These are phyloP conservation scores for Danio tinwini DNA, from an alignment of 2,797 vertebrate genomes.

Conservation along the genomic window DNA sequence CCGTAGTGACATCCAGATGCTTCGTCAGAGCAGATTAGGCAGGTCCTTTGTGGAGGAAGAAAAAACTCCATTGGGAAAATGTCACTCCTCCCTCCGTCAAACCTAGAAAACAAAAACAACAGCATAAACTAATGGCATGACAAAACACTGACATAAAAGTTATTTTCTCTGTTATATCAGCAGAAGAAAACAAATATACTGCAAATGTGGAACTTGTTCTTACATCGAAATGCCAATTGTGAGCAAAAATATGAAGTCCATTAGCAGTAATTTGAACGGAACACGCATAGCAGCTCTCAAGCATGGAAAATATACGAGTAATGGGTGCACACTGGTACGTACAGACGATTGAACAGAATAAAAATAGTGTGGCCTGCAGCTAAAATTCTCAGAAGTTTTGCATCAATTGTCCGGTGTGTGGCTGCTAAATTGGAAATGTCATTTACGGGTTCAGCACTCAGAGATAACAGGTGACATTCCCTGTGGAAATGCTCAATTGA, in stretches of 20 bases:
- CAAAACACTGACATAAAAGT: slow-evolving; percentile 52
- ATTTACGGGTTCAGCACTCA: slow-evolving; percentile 18
- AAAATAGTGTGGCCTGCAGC: background rate
- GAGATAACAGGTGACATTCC: slow-evolving; percentile 15
- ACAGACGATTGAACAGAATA: slow-evolving; percentile 7
- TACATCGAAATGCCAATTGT: background rate
- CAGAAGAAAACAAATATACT: slow-evolving; percentile 41
- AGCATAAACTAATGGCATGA: slow-evolving; percentile 47
- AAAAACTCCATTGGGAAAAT: slow-evolving; percentile 96
- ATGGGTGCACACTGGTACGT: background rate
- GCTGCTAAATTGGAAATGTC: slow-evolving; percentile 18
- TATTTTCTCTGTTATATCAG: slow-evolving; percentile 22
- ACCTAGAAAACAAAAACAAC: slow-evolving; percentile 72
- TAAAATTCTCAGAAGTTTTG: slow-evolving; percentile 27
- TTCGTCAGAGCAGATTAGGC: slow-evolving; percentile 96
- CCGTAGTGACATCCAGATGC: slow-evolving; percentile 98
- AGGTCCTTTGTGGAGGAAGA: slow-evolving; percentile 95
- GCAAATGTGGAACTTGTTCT: slow-evolving; percentile 27
- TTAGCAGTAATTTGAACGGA: slow-evolving; percentile 16
- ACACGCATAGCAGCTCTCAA: background rate
- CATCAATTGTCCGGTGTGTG: background rate
- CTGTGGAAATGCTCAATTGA: slow-evolving; percentile 12
- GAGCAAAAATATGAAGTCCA: slow-evolving; percentile 7
- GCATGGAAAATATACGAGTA: background rate
- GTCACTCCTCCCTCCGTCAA: slow-evolving; percentile 85